These are phyloP conservation scores for Crioceris asparagi DNA, from an alignment of 2,888 invertebrate species.

Conservation along the genomic window DNA sequence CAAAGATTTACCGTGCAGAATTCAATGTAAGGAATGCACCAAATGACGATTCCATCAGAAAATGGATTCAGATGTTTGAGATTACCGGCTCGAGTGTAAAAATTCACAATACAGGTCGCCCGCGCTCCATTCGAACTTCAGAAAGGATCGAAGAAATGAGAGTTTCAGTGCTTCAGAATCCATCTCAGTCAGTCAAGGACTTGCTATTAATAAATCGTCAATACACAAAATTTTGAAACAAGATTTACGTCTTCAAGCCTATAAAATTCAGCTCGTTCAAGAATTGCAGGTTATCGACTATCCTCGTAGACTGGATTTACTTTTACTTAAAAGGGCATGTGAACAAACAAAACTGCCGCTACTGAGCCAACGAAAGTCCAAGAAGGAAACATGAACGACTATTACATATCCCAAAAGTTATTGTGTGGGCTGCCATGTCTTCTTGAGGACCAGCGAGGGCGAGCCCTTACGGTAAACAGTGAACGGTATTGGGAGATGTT, in stretches of 20 bases:
- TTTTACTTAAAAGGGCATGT: conserved; percentile 2
- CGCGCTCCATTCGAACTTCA: not conserved
- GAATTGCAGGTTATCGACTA: not conserved
- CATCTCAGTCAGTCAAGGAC: not conserved
- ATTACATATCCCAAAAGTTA: conserved; percentile 1
- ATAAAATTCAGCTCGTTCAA: conserved; percentile 3
- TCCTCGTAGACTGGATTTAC: not conserved
- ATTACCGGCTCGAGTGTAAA: not conserved
- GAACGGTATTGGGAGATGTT: conserved; percentile 4
- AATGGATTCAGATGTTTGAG: too few species aligned
- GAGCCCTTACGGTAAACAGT: not conserved
- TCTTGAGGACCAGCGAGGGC: conserved; percentile 1
- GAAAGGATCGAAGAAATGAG: not conserved
- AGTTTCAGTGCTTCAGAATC: conserved; percentile 1
- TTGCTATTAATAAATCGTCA: not conserved
- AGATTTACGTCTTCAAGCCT: conserved; percentile 1
- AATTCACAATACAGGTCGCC: not conserved
- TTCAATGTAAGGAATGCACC: too few species aligned
- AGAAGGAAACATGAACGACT: conserved; percentile 1
- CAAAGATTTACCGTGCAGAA: too few species aligned
- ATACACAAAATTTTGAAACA: not conserved
- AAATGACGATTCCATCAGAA: too few species aligned
- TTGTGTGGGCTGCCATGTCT: too few species aligned
- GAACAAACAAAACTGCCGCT: conserved; percentile 2
- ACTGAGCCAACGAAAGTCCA: not conserved